Conservation (phyloP, 2,797 vertebrate species). For the Aplochiton taeniatus region DNA sequence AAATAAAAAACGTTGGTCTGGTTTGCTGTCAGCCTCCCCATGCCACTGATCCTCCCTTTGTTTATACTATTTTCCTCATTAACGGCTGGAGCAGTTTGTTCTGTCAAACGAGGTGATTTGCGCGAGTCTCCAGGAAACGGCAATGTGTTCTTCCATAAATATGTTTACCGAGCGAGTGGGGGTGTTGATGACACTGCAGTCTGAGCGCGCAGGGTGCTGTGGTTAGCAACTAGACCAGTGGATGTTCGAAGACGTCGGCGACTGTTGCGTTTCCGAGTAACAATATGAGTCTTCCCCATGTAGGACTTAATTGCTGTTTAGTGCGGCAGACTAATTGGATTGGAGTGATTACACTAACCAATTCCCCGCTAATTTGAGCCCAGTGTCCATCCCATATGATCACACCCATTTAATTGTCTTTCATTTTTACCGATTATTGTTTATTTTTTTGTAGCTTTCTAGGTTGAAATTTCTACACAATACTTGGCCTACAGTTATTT, state of each 20-base stretch:
- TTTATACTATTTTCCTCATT: slow-evolving; percentile 3
- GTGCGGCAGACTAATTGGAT: slow-evolving; percentile 46
- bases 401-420: too few species aligned
- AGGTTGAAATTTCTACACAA: too few species aligned
- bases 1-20: too few species aligned
- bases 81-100: not conserved
- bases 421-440: too few species aligned
- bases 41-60: too few species aligned
- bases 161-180: not conserved
- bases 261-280: not conserved
- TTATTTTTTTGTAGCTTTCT: too few species aligned
- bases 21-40: too few species aligned
- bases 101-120: not conserved
- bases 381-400: slow-evolving; percentile 8
- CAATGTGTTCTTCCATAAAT: not conserved
- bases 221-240: not conserved
- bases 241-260: not conserved
- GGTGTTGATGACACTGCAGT: not conserved
- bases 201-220: not conserved
- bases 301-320: slow-evolving; percentile 43
- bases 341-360: slow-evolving; percentile 49
- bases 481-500: too few species aligned
- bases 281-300: slow-evolving; percentile 29
- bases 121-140: not conserved
- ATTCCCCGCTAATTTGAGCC: slow-evolving; percentile 13